Conservation (phyloP, 2,113 vertebrate genomes). For the Lucifuga dentata region DNA sequence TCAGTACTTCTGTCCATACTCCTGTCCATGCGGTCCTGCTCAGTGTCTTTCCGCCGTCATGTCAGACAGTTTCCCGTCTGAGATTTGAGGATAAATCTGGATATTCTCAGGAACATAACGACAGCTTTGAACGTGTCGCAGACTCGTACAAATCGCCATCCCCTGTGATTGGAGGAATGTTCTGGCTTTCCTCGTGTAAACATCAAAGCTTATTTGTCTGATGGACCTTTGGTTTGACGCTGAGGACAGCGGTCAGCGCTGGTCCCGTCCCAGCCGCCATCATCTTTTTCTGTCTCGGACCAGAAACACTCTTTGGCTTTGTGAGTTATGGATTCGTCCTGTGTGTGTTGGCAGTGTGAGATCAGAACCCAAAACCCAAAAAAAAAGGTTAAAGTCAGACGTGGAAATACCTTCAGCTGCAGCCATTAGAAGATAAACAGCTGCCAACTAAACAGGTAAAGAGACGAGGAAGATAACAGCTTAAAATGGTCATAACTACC, state of each 20-base stretch:
- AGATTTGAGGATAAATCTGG: slow-evolving; percentile 63
- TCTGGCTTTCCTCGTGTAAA: slow-evolving; percentile 57
- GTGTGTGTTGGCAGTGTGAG: slow-evolving; percentile 71
- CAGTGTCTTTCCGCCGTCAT: slow-evolving; percentile 58
- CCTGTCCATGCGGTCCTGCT: slow-evolving; percentile 56
- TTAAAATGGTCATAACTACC: no score
- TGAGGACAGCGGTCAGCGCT: slow-evolving; percentile 36
- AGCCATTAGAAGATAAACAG: no score
- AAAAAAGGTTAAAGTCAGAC: slow-evolving; percentile 52
- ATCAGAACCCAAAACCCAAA: slow-evolving; percentile 61
- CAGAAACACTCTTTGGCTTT: slow-evolving; percentile 22
- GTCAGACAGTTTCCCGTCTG: slow-evolving; percentile 58
- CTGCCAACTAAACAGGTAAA: no score
- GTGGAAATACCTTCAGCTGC: no score
- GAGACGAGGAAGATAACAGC: no score
- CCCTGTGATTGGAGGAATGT: slow-evolving; percentile 33
- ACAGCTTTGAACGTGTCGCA: slow-evolving; percentile 30
- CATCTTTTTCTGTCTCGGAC: slow-evolving; percentile 40
- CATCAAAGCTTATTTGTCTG: slow-evolving; percentile 49
- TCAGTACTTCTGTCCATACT: no score
- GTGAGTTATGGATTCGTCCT: slow-evolving; percentile 69
- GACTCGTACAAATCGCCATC: slow-evolving; percentile 44
- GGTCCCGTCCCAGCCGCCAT: slow-evolving; percentile 19
- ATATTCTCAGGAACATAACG: slow-evolving; percentile 50
- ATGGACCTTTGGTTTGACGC: slow-evolving; percentile 15